Base-by-base conservation (phyloP, 2,888 invertebrate species). In the Rhynchonema sp. region DNA sequence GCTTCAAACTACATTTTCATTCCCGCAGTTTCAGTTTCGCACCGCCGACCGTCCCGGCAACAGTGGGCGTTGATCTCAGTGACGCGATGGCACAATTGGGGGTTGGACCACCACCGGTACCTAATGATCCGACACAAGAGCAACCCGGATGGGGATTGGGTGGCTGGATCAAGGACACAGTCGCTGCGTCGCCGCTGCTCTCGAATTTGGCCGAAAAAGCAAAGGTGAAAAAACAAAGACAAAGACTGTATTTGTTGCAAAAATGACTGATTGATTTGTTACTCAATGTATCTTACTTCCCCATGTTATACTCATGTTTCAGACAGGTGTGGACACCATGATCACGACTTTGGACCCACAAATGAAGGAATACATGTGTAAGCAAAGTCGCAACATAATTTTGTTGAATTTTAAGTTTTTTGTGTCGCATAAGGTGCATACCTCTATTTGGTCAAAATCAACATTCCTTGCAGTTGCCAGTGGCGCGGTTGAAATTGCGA, bases 301-400 rank as follows among this genome's bases (percentile, higher is more conserved):
- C 6, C 26, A 25, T 27, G 28, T 17, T 17, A 22, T 25, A 28
- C 26, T 6, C 49, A 55, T 57, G n/a, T 66, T 66, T 55, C 64
- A 84, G 77, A 84, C 79, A 68, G 86, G 86, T 1, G 83, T 87
- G 0, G 86, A 87, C 72, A 82, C 84, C 0, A 83, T 88, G 80
- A 86, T 88, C 59, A 87, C 86, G 17, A 87, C 87, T 13, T 76
- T 88, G 28, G 87, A 88, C 74, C 87, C 87, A 23, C 87, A 87
- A 73, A 88, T 87, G 87, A 84, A 83, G 72, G 85, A 87, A 75
- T 84, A 85, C 69, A 81, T 87, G 65, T 81, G 87, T 87, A 79
- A 80, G 83, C 80, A 3, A 22, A 17, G 46, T 49, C 6, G 20
- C n/a, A n/a, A n/a, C n/a, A n/a, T n/a, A 57, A 25, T 9, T 30